These are phyloP conservation scores for Stenodera caucasica DNA, from an alignment of 2,888 invertebrate genomes.

Conservation along the genomic window DNA sequence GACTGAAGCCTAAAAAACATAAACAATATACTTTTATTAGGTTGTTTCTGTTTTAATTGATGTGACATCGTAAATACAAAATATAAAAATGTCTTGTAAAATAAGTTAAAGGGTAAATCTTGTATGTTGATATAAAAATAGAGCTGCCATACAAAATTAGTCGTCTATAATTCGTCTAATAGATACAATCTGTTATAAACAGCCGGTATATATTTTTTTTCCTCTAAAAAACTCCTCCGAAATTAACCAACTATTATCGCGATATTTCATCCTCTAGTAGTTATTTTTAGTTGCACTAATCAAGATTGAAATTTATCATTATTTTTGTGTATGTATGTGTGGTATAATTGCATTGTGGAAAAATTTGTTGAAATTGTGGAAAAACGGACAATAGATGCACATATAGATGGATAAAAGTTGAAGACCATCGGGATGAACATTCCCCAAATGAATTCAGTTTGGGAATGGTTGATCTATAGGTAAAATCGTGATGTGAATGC, in stretches of 20 bases:
- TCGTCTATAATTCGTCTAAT: conserved; percentile 43
- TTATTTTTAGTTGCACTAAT: neutral
- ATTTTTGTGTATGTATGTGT: too few species aligned
- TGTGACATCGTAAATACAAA: conserved; percentile 32
- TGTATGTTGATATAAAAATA: conserved; percentile 27
- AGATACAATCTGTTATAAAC: conserved; percentile 42
- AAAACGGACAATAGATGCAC: conserved; percentile 15
- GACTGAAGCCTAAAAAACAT: conserved; percentile 11
- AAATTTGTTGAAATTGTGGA: neutral
- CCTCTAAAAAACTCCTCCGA: conserved; percentile 22
- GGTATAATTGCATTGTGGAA: too few species aligned
- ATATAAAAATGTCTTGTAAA: conserved; percentile 33
- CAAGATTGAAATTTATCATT: neutral
- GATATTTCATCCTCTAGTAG: conserved; percentile 24
- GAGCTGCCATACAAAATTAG: conserved; percentile 38
- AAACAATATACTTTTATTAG: conserved; percentile 29
- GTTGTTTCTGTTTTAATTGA: conserved; percentile 28
- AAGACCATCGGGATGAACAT: conserved; percentile 17
- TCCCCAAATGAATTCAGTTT: conserved; percentile 18
- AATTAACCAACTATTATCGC: conserved; percentile 39
- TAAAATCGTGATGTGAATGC: conserved; percentile 22
- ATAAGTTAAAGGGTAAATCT: conserved; percentile 35
- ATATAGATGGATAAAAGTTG: conserved; percentile 14
- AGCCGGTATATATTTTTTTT: conserved; percentile 30
- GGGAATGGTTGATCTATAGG: conserved; percentile 19